Base-by-base conservation (phyloP, 2,113 vertebrate genomes). In the Nothoprocta perdicaria region DNA sequence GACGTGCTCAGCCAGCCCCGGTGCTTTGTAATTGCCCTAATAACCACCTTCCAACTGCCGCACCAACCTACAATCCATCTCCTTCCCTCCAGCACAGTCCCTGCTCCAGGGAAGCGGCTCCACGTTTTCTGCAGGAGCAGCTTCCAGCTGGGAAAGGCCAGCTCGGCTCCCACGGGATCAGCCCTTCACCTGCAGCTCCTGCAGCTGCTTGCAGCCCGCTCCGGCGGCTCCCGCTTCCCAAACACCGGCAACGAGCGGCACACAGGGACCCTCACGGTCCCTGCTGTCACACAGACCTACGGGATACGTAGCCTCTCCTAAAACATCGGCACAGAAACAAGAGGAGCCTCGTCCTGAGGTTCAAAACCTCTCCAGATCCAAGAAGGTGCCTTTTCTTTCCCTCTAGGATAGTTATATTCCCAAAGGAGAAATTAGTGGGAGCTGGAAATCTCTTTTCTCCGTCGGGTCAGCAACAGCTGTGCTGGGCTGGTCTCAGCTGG, bases 21-120 rank as follows among this genome's bases (percentile, higher is more conserved):
- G 6, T 11, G 92, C 85, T 91, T 91, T 62, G 43, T 77, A 88
- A 88, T 67, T 90, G 91, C 86, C 88, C 95, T 93, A 94, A 95
- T 91, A 93, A 86, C 72, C 45, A 18, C 43, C 92, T 77, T 84
- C 60, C 43, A 13, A 61, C 84, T 6, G 46, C 90, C 26, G 31
- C 22, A 55, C 86, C 79, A 66, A 15, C 5, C 80, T 23, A 43
- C 88, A 83, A 53, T 38, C 86, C 88, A 79, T 40, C 72, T 65
- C 77, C 84, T 82, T 80, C 45, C 65, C 74, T 52, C 2, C 75
- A 58, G 91, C 75, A 26, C 38, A 87, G 38, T 21, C 50, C 26
- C 60, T 48, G 10, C 46, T 63, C 80, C 23, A 92, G 69, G 8
- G 19, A 50, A 40, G 63, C 2, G 3, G 5, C 71, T 91, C 75